Base-by-base conservation (phyloP, 2,797 vertebrate species). In the Hypotaenidia okinawae region DNA sequence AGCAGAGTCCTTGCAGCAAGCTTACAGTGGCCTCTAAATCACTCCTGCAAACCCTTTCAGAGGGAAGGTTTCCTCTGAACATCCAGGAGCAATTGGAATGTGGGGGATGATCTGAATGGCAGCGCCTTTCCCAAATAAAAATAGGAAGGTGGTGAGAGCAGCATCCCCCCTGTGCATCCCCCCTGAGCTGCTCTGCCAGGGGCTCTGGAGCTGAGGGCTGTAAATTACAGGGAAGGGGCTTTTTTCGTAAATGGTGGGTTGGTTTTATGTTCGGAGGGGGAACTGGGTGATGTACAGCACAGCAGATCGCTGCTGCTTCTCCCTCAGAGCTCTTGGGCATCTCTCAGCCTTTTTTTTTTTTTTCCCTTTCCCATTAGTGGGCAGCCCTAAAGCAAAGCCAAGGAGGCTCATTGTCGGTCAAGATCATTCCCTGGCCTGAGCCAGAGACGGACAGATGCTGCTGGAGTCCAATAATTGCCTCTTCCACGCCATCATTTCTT, bases 221-320 rank as follows among this genome's bases (percentile, higher is more conserved):
- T 94, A 87, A 93, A 96, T 93, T n/a, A 78, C 32, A 61, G 22
- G 54, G 58, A 64, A 73, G 63, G 3, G 66, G 59, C 81, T 92
- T 93, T 96, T 96, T 93, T 94, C 61, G 19, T 93, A 96, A 97
- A 92, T 58, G 87, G 68, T 63, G 96, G 37, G 37, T 37, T 37
- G 37, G 24, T 51, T 92, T 96, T 95, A 76, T 92, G 86, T 80
- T 93, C 10, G 5, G 68, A 95, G 90, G 8, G 81, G 93, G 94
- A 90, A 39, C 79, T 23, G 66, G 5, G 17, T 55, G 90, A 96
- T 94, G 87, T 88, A 88, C 51, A 91, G 89, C 92, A 41, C 76
- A 84, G 43, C 43, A 84, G 80, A 69, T 67, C 88, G 91, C 93
- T 75, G 66, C 87, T 90, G 86, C 79, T 93, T 81, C 91, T 94